Evolutionary conservation across 2,113 vertebrate genomes (phyloP).

Genomic region (Ageneiosus marmoratus): DNA sequence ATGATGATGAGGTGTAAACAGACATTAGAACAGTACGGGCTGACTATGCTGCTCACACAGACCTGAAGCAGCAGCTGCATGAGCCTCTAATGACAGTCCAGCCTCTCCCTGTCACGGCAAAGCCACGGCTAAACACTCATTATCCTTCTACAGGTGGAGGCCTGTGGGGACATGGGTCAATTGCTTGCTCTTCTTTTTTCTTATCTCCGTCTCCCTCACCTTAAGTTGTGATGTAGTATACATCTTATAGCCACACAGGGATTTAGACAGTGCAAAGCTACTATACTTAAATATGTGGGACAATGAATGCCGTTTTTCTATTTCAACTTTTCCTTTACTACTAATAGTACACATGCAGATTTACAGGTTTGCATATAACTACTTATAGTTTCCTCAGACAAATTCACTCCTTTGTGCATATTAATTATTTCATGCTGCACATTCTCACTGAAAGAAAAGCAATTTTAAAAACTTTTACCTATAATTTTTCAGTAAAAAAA

Average conservation of each 20-base stretch:
- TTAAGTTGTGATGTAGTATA: background rate
- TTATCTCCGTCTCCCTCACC: background rate
- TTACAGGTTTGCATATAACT: background rate
- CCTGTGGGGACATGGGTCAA: constrained; percentile 50
- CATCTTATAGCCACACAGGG: background rate
- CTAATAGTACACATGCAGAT: background rate
- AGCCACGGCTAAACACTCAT: constrained; percentile 73
- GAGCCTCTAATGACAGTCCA: constrained; percentile 71
- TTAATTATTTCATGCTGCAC: background rate
- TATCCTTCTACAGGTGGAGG: constrained; percentile 71
- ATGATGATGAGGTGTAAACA: constrained; percentile 74
- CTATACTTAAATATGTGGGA: background rate
- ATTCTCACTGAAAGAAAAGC: too few species aligned
- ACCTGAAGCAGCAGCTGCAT: constrained; percentile 69
- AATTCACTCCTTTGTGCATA: background rate
- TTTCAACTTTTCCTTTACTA: background rate
- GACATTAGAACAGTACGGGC: constrained; percentile 70
- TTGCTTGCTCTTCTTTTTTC: background rate
- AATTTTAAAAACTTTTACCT: background rate
- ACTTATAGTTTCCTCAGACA: background rate
- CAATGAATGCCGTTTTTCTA: background rate
- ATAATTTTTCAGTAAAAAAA: background rate
- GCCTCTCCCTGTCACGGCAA: constrained; percentile 66
- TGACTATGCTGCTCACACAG: constrained; percentile 60
- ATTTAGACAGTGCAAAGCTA: background rate